Base-by-base conservation (phyloP, 2,888 invertebrate genomes). In the Schizaphis graminum region DNA sequence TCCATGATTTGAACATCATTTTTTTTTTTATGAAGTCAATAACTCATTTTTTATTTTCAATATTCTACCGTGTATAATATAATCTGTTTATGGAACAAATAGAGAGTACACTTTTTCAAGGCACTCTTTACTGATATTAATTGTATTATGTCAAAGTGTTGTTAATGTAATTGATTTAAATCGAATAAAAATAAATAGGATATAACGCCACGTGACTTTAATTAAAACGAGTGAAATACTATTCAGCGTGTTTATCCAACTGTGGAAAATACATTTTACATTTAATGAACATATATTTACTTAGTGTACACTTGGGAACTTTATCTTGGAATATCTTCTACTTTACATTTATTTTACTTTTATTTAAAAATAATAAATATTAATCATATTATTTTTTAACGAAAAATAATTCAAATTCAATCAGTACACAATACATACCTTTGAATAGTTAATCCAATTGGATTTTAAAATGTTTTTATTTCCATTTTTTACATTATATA, bases 161-260 rank as follows among this genome's bases (percentile, higher is more conserved):
- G 24, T 53, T 53, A 16, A 28, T 85, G 44, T 57, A 85, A 57
- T 85, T 44, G 85, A 91, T 91, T 91, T 87, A 49, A 77, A 67
- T 49, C 28, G 93, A 93, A 53, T 67, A 91, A 47, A 89, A 90
- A 44, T 44, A 67, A 90, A 91, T 47, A 24, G 8, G n/a, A 47
- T n/a, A 77, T 26, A 44, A 47, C 85, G 24, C 57, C 1, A 24
- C 24, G 56, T 24, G 86, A 86, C 57, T 91, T 91, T 86, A 61
- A 91, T 91, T 86, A 86, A 91, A 91, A 86, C 47, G 10, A 91
- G 84, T 7, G 41, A 56, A 91, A 91, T 84, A 53, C 53, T 0
- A n/a, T 86, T 61, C 35, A 61, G 35, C 47, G 26, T 61, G 35
- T 53, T 85, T 47, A 91, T 57, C 26, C 35, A 8, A 91, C 26